Percentiles rank a stretch among this genome's conserved stretches.
These are phyloP conservation scores for Anoplius nigerrimus DNA, from an alignment of 2,888 invertebrate species.

Conservation along the genomic window DNA sequence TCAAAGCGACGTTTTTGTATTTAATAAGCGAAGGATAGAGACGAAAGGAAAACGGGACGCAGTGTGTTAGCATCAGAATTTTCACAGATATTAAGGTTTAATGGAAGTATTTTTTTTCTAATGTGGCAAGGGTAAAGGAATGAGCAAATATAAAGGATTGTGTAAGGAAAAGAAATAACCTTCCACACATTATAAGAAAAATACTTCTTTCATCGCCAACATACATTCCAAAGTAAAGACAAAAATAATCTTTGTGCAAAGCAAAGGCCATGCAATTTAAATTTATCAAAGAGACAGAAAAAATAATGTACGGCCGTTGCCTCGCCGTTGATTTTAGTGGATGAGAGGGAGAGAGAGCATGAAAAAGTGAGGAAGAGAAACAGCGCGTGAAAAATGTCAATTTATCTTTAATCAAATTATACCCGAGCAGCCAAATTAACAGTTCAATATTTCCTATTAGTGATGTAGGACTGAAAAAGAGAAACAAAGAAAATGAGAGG, in stretches of 20 bases:
- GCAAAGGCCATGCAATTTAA: slow-evolving; percentile 9
- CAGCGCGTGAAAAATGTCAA: slow-evolving; percentile 52
- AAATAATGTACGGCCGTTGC: slow-evolving; percentile 40
- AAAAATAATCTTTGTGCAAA: no score
- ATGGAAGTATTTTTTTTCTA: no score
- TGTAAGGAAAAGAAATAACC: no score
- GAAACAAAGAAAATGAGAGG: no score
- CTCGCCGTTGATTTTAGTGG: slow-evolving; percentile 29
- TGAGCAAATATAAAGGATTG: no score
- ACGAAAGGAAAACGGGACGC: neutral
- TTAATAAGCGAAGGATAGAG: no score
- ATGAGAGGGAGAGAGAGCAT: slow-evolving; percentile 29
- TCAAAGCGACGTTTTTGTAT: slow-evolving; percentile 40
- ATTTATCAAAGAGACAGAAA: slow-evolving; percentile 13
- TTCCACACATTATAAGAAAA: no score
- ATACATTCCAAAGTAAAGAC: no score
- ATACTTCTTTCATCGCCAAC: no score
- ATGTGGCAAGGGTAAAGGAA: no score
- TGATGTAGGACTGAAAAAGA: no score
- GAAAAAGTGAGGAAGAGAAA: slow-evolving; percentile 28
- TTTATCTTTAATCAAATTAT: slow-evolving; percentile 62
- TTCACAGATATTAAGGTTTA: no score
- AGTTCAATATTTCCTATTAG: slow-evolving; percentile 53
- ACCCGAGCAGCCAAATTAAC: slow-evolving; percentile 57
- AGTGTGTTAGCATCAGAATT: neutral